Conservation (phyloP, 2,888 invertebrate genomes). For the Blastobasis adustella region DNA sequence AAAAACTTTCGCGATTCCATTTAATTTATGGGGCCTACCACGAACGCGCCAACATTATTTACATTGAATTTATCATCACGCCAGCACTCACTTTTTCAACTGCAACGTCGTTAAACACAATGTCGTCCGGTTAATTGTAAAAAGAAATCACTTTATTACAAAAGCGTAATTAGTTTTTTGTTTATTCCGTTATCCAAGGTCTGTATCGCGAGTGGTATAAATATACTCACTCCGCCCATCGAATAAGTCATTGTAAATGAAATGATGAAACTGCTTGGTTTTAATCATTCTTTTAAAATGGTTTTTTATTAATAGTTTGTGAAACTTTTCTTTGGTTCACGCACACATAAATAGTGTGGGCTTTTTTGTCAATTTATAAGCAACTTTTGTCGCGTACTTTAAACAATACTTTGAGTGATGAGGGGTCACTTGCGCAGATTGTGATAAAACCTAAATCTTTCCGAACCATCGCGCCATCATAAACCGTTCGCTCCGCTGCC, state of each 20-base stretch:
- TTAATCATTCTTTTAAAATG: too few relatives aligned
- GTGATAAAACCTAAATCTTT: too few relatives aligned
- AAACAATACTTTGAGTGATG: neutral
- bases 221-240: conserved; percentile 14
- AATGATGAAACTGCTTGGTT: neutral
- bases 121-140: conserved; percentile 21
- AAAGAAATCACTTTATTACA: conserved; percentile 38
- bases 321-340: too few relatives aligned
- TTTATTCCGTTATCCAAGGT: conserved; percentile 18
- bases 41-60: conserved; percentile 25
- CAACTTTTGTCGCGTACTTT: too few relatives aligned
- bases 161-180: conserved; percentile 43
- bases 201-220: conserved; percentile 14
- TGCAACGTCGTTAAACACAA: conserved; percentile 40
- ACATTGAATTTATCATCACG: conserved; percentile 50
- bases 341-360: too few relatives aligned
- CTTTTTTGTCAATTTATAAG: too few relatives aligned
- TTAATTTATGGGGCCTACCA: too few relatives aligned
- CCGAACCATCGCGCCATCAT: too few relatives aligned
- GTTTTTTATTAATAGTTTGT: too few relatives aligned
- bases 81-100: conserved; percentile 47
- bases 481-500: too few relatives aligned
- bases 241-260: conserved; percentile 13
- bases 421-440: neutral
- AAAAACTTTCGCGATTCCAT: too few relatives aligned